Percentiles rank a stretch among this genome's conserved stretches.
phyloP scores from a whole-genome alignment of 92 coral and sea anemone genomes.

The Actinernus sp. region DNA sequence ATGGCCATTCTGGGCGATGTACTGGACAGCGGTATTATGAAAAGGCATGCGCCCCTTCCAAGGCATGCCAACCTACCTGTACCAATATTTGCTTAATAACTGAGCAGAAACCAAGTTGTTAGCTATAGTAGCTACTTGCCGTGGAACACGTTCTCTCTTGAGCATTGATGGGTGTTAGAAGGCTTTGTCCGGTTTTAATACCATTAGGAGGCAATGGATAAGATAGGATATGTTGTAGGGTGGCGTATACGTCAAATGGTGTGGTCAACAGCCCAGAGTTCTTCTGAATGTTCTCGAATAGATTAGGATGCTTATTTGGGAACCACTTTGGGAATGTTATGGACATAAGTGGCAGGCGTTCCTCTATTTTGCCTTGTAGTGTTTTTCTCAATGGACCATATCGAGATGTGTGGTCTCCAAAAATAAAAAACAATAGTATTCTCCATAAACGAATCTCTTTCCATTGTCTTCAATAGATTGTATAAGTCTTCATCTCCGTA shows the following conservation, averaged over 20 bases:
- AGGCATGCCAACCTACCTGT: too few species aligned
- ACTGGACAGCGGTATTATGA: too few species aligned
- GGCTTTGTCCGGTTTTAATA: conserved; percentile 71
- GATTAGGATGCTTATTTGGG: conserved; percentile 54
- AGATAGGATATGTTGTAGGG: conserved; percentile 75
- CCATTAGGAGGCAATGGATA: conserved; percentile 79
- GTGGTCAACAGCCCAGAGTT: conserved; percentile 84
- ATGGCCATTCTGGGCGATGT: too few species aligned
- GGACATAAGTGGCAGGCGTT: conserved; percentile 76
- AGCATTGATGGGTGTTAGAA: conserved; percentile 65
- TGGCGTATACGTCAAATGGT: conserved; percentile 92
- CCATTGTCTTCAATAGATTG: conserved; percentile 31
- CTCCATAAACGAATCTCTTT: conserved; percentile 33
- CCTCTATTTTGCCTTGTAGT: conserved; percentile 80
- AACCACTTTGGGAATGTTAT: conserved; percentile 68
- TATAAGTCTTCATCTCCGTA: conserved; percentile 55
- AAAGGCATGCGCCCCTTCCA: too few species aligned
- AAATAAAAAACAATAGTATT: conserved; percentile 58
- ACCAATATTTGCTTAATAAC: too few species aligned
- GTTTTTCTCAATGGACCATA: conserved; percentile 43
- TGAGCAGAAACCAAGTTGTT: too few species aligned
- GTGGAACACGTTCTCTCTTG: conserved; percentile 77
- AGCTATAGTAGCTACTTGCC: too few species aligned
- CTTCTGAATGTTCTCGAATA: conserved; percentile 45
- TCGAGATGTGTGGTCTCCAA: conserved; percentile 79